These are phyloP conservation scores for Drosophila mimica DNA, from an alignment of 2,888 invertebrate genomes.

Conservation along the genomic window DNA sequence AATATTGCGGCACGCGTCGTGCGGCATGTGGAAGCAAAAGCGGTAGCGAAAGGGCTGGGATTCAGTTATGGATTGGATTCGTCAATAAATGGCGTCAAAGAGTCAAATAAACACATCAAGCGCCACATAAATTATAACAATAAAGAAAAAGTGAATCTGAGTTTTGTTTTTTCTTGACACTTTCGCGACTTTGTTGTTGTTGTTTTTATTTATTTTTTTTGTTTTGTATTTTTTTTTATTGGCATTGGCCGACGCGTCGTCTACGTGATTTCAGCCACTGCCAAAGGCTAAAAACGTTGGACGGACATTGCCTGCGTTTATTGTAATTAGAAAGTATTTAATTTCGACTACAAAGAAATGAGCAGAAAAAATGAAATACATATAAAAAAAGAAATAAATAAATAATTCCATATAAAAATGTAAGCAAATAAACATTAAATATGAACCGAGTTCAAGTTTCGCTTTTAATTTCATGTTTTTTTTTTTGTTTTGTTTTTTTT, in stretches of 20 bases:
- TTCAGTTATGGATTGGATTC: slow-evolving; percentile 27
- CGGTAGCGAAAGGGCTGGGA: slow-evolving; percentile 3
- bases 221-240: slow-evolving; percentile 38
- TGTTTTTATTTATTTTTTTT: slow-evolving; percentile 2
- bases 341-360: slow-evolving; percentile 65
- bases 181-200: slow-evolving; percentile 61
- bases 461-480: slow-evolving; percentile 56
- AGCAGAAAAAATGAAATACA: slow-evolving; percentile 19
- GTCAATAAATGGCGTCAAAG: slow-evolving; percentile 33
- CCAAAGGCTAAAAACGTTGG: slow-evolving; percentile 64
- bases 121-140: slow-evolving; percentile 64
- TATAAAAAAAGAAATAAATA: background rate
- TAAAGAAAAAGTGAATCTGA: slow-evolving; percentile 75
- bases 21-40: slow-evolving; percentile 7
- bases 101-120: slow-evolving; percentile 62
- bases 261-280: slow-evolving; percentile 72
- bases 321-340: slow-evolving; percentile 83
- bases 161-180: slow-evolving; percentile 74
- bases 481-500: slow-evolving; percentile 10
- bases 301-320: slow-evolving; percentile 68
- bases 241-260: slow-evolving; percentile 68
- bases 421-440: slow-evolving; percentile 54
- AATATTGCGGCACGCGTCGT: slow-evolving; percentile 53
- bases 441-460: slow-evolving; percentile 48
- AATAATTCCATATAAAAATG: slow-evolving; percentile 48